Evolutionary conservation across 2,888 invertebrate genomes (phyloP).

Genomic region (Cryptocheilus praepositus): DNA sequence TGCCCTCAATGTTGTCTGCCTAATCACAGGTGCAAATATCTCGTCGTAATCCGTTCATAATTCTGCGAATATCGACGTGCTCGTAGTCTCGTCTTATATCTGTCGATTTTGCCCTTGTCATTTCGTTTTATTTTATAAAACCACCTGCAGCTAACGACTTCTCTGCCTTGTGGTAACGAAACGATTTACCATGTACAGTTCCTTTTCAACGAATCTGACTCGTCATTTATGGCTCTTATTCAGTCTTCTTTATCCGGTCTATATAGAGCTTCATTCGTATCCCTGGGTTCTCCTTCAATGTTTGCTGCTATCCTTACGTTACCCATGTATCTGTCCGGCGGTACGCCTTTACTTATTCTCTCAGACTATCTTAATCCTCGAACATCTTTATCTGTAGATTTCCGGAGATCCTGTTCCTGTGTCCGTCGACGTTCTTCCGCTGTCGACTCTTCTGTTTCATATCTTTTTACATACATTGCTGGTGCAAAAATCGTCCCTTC

Average conservation of each 20-base stretch:
- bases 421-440: too few relatives aligned
- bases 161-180: neutral
- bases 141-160: constrained; percentile 1
- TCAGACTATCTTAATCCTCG: neutral
- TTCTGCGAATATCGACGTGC: constrained; percentile 3
- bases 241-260: neutral
- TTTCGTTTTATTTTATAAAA: neutral
- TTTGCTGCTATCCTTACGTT: too few relatives aligned
- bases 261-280: neutral
- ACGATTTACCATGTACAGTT: constrained; percentile 11
- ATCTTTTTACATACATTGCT: too few relatives aligned
- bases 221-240: constrained; percentile 11
- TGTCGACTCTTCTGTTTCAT: too few relatives aligned
- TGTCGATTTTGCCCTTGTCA: neutral
- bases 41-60: constrained; percentile 5
- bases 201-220: neutral
- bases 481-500: too few relatives aligned
- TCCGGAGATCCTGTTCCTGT: too few relatives aligned
- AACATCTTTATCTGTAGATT: too few relatives aligned
- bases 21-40: constrained; percentile 9
- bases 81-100: constrained; percentile 1
- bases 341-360: constrained; percentile 7
- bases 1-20: neutral
- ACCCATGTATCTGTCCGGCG: constrained; percentile 10
- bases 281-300: neutral